A percentile compares a stretch with the other conserved stretches of the same genome.
Evolutionary conservation across 2,888 invertebrate species (phyloP).

Genomic region (Cheilosia soror): DNA sequence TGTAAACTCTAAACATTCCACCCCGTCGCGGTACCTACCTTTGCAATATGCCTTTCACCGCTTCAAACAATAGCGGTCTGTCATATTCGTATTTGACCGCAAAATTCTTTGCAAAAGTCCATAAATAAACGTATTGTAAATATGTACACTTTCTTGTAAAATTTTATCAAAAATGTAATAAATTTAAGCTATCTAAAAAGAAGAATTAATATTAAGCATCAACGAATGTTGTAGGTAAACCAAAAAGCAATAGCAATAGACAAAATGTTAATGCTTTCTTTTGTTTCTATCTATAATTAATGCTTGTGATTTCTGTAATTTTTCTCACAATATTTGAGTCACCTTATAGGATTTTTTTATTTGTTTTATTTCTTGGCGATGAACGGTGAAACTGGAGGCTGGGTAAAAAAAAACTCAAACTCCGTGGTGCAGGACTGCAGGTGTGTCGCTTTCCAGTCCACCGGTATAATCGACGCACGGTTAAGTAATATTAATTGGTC

Average conservation of each 20-base stretch:
- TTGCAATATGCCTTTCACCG: conserved; percentile 42
- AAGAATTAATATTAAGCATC: background rate
- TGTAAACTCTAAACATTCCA: conserved; percentile 15
- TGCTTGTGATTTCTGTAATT: too few species aligned
- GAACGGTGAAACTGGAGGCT: conserved; percentile 14
- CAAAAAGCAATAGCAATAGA: too few species aligned
- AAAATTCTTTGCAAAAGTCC: background rate
- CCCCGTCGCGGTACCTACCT: conserved; percentile 8
- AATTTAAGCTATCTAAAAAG: background rate
- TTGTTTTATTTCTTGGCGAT: background rate
- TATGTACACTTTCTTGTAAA: background rate
- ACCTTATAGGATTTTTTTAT: background rate
- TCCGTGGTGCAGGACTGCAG: conserved; percentile 30
- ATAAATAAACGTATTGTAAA: background rate
- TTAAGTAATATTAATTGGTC: conserved; percentile 59
- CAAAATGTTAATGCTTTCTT: too few species aligned
- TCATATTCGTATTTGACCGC: conserved; percentile 25
- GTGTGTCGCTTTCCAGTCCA: conserved; percentile 48
- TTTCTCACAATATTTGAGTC: conserved; percentile 14
- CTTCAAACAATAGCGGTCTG: conserved; percentile 26
- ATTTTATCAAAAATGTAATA: background rate
- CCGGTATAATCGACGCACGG: conserved; percentile 15
- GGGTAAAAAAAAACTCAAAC: conserved; percentile 12
- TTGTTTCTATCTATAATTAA: too few species aligned
- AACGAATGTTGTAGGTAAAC: too few species aligned